Conservation (phyloP, 2,797 vertebrate species). For the Natrix natrix region DNA sequence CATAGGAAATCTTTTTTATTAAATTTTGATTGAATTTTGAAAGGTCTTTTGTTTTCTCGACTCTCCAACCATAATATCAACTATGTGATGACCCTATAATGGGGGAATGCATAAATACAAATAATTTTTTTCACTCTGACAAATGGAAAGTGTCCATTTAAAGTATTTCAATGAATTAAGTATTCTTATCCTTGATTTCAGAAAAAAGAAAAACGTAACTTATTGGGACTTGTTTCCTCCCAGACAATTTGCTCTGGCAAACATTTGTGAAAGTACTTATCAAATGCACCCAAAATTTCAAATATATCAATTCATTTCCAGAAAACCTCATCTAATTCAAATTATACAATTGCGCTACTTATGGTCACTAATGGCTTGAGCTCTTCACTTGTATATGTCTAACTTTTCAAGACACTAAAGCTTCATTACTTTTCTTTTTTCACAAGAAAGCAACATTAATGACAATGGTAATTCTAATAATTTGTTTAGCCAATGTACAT, state of each 20-base stretch:
- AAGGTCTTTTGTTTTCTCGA: background rate
- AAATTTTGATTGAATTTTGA: background rate
- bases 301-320: background rate
- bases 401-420: background rate
- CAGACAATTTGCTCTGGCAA: background rate
- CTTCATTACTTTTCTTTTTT: background rate
- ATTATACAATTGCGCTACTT: background rate
- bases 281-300: background rate
- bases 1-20: background rate
- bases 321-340: background rate
- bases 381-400: background rate
- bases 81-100: background rate
- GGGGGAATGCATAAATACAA: background rate
- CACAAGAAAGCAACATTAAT: background rate
- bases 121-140: background rate
- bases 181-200: background rate
- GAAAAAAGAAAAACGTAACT: background rate
- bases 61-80: background rate
- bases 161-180: background rate
- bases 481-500: background rate
- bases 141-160: background rate
- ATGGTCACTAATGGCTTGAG: background rate
- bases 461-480: background rate
- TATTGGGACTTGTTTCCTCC: background rate
- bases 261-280: background rate